Conservation (phyloP, 2,797 vertebrate genomes). For the Manis pentadactyla region DNA sequence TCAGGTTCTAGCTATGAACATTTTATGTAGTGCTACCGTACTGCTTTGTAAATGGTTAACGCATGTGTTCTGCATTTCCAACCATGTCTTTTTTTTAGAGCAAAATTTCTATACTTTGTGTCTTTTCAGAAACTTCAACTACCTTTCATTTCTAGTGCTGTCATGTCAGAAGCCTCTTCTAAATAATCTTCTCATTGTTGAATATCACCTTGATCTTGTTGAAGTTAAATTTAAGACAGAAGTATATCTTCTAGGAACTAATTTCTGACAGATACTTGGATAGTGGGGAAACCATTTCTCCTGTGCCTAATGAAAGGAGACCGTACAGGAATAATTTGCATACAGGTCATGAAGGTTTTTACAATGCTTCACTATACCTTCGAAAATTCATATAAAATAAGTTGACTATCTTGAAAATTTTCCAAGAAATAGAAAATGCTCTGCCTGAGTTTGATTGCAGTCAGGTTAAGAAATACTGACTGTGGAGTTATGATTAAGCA, state of each 20-base stretch:
- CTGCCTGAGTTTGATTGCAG: not conserved
- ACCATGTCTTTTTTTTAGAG: slow-evolving; percentile 13
- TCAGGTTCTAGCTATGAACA: not conserved
- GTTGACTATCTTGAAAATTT: not conserved
- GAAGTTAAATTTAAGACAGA: slow-evolving; percentile 61
- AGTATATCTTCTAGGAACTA: slow-evolving; percentile 39
- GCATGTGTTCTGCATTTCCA: not conserved
- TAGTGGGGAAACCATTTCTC: not conserved
- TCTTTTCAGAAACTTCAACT: slow-evolving; percentile 3
- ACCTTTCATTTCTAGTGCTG: not conserved
- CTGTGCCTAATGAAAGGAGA: not conserved
- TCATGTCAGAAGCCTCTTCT: slow-evolving; percentile 1
- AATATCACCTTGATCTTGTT: slow-evolving; percentile 44
- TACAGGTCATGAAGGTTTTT: slow-evolving; percentile 9
- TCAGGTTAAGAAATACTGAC: not conserved
- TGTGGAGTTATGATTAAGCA: not conserved
- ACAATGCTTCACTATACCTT: not conserved
- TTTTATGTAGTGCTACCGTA: not conserved
- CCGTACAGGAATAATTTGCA: slow-evolving; percentile 14
- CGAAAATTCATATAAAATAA: slow-evolving; percentile 36
- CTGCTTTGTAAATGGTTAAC: not conserved
- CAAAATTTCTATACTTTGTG: not conserved
- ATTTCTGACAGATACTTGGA: slow-evolving; percentile 58
- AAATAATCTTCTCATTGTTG: slow-evolving; percentile 34
- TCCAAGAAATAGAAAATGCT: not conserved